phyloP scores from a whole-genome alignment of 2,113 vertebrate genomes.

The Balaeniceps rex region DNA sequence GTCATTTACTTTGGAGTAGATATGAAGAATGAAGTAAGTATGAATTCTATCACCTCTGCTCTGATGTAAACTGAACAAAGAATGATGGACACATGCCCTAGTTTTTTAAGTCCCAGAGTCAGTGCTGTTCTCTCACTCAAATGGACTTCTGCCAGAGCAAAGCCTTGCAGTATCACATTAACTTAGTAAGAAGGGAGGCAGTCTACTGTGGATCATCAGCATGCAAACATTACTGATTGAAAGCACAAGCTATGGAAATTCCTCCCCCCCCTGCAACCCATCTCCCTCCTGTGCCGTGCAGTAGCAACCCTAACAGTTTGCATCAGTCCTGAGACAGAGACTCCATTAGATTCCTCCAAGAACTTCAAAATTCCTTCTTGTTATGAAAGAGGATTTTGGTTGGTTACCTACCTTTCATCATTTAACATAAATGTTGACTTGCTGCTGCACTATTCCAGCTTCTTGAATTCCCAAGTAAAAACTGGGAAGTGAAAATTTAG shows the following conservation, averaged over 20 bases:
- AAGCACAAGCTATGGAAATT: background rate
- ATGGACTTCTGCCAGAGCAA: background rate
- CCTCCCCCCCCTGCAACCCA: rapidly evolving
- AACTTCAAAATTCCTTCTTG: background rate
- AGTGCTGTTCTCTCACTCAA: background rate
- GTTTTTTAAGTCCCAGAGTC: background rate
- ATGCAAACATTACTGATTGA: background rate
- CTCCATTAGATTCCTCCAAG: background rate
- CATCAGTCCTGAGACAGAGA: background rate
- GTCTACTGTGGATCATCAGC: background rate
- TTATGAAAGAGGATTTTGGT: background rate
- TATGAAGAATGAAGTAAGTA: background rate
- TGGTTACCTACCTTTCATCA: background rate
- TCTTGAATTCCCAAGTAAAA: background rate
- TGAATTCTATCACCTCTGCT: background rate
- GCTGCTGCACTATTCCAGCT: background rate
- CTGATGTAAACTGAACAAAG: background rate
- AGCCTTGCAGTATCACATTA: background rate
- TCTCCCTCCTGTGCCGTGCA: background rate
- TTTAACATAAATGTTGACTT: background rate
- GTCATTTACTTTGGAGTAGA: background rate
- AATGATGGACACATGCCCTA: background rate
- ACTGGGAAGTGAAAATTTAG: background rate
- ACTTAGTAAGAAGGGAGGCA: background rate
- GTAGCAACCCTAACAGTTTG: background rate